phyloP scores from a whole-genome alignment of 2,888 invertebrate genomes.

The Acleris emargana region DNA sequence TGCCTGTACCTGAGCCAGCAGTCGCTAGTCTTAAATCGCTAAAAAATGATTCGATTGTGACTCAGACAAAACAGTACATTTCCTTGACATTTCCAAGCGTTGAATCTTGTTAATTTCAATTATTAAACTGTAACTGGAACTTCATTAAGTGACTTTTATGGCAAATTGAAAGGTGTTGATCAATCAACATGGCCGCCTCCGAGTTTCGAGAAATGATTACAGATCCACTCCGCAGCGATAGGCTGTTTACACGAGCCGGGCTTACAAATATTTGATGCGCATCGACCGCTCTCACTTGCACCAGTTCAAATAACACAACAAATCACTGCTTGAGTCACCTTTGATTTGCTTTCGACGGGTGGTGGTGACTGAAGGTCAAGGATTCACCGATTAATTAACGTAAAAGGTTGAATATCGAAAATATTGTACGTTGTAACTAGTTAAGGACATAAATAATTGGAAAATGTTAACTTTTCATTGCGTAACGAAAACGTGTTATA shows the following conservation, averaged over 20 bases:
- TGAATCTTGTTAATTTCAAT: background rate
- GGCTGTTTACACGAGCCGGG: slow-evolving; percentile 12
- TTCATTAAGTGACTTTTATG: slow-evolving; percentile 2
- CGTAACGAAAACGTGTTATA: too few species aligned
- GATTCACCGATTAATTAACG: too few species aligned
- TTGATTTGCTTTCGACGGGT: background rate
- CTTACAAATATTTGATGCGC: slow-evolving; percentile 50
- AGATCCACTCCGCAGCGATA: slow-evolving; percentile 6
- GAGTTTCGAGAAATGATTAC: slow-evolving; percentile 6
- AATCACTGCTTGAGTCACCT: background rate
- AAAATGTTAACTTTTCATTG: too few species aligned
- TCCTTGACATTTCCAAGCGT: background rate
- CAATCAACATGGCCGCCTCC: slow-evolving; percentile 1
- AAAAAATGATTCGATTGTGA: too few species aligned
- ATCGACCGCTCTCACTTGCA: slow-evolving; percentile 52
- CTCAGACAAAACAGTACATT: background rate
- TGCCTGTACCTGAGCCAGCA: too few species aligned
- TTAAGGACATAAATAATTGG: too few species aligned
- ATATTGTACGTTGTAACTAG: too few species aligned
- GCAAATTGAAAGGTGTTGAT: background rate
- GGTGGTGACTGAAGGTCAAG: background rate
- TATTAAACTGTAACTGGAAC: background rate
- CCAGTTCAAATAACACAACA: slow-evolving; percentile 44
- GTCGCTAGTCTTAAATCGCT: too few species aligned
- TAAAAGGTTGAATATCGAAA: too few species aligned